Base-by-base conservation (phyloP, 2,888 invertebrate genomes). In the Sericinus montela region DNA sequence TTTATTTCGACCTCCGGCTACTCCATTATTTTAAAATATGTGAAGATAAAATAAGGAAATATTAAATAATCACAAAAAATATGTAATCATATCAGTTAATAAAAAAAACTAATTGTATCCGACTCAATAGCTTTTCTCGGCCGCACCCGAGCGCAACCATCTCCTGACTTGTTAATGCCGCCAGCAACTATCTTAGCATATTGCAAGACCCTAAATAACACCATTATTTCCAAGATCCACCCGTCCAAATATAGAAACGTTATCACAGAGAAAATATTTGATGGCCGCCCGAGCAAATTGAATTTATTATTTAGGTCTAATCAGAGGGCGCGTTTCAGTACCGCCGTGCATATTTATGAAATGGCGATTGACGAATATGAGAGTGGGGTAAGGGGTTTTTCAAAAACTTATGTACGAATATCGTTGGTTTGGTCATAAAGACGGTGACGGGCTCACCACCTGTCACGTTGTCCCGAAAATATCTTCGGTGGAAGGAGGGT, bases 131-230 rank as follows among this genome's bases (percentile, higher is more conserved):
- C 15, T 38, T 39, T 28, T 55, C 5, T 52, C 64, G 54, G 55
- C 58, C 72, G 54, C 59, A 52, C 57, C 63, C 63, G 69, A 66
- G 77, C 73, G 75, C 80, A 74, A 74, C 82, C 82, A 85, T 83
- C 88, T 85, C 74, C 74, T 87, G 87, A 87, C 87, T 87, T 85
- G 85, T 87, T 88, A 87, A 87, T 86, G 80, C 78, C 69, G 66
- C 65, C 79, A 77, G 82, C 80, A 83, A 80, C 86, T 85, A 82
- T 87, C 88, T 88, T 86, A 88, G 86, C 88, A 87, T 87, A 88
- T 86, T 88, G 87, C 86, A 81, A 81, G 73, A 69, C 76, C 78
- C 80, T 84, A 86, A 87, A 88, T 84, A 88, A 81, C 81, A 51
- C 80, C 84, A 84, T 88, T 86, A 88, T 78, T 75, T 67, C 73